Evolutionary conservation across 2,113 vertebrate species (phyloP), one percentile per base, ranked within the genome.

Genomic region (Gavia stellata): DNA sequence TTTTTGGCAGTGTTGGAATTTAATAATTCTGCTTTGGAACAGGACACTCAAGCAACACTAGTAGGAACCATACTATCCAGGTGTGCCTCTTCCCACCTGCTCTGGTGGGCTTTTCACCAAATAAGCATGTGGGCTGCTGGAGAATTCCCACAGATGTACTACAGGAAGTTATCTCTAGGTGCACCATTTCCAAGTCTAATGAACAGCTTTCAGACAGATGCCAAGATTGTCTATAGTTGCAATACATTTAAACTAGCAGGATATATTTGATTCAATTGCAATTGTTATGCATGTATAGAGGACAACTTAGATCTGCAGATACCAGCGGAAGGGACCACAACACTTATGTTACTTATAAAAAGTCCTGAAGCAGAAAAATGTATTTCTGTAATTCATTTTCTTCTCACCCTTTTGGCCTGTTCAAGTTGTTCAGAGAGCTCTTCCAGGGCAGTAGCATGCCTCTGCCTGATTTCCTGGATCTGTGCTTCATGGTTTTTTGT

Each of bases 341-440:
- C 18, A 10, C 17, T 34, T 10, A 0, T 6, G 33, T 25, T 14
- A 23, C 24, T 77, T 8, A 20, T 8, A 52, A 14, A 13, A 62
- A 17, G 10, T 7, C 59, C 50, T 5, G 26, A 61, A 61, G 59
- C 33, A 83, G 11, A 15, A 72, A 65, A 87, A 11, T 8, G 1
- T n/a, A 14, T 81, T 34, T 38, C 50, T 89, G 12, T 11, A 33
- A 15, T 20, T 61, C 3, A 6, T 53, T 33, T 44, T 31, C 38
- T 44, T n/a, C 98, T 98, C 91, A 99, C 99, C 98, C 99, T 98
- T 92, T 99, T 99, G 63, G 99, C 99, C 97, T 99, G 99, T 8
- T 99, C 99, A 55, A 99, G 98, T 62, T 99, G 99, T 44, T 99
- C 99, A 0, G 99, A 99, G 17, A 99, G 98, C 93, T 99, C 99